A percentile compares a stretch with the other conserved stretches of the same genome.
These are phyloP conservation scores for Polydrusus pterygomalis DNA, from an alignment of 2,888 invertebrate genomes.

Conservation along the genomic window DNA sequence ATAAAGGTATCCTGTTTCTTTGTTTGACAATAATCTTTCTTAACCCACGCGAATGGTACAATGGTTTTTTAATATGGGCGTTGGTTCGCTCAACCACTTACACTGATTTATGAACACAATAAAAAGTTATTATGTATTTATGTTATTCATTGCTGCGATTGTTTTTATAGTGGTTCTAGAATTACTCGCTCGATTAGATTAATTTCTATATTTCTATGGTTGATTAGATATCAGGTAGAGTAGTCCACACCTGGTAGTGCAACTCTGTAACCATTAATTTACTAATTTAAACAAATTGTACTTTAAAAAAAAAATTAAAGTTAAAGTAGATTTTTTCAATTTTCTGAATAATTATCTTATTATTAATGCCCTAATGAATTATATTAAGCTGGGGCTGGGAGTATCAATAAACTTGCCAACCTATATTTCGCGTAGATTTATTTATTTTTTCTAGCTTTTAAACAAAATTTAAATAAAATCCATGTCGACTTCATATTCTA, in stretches of 20 bases:
- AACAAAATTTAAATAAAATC: too few relatives aligned
- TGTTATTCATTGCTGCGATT: conserved; percentile 36
- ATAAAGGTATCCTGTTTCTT: conserved; percentile 28
- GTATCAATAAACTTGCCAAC: too few relatives aligned
- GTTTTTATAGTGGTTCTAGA: conserved; percentile 19
- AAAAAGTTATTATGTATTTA: conserved; percentile 50
- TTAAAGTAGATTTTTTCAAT: too few relatives aligned
- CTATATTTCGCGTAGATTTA: too few relatives aligned
- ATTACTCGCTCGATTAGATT: conserved; percentile 24
- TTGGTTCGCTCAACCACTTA: conserved; percentile 36
- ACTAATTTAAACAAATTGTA: too few relatives aligned
- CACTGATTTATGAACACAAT: conserved; percentile 49
- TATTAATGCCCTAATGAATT: too few relatives aligned
- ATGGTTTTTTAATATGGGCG: conserved; percentile 41
- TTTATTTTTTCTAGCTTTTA: too few relatives aligned
- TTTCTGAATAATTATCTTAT: too few relatives aligned
- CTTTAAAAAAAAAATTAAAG: too few relatives aligned
- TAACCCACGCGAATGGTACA: conserved; percentile 33
- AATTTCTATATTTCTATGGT: conserved; percentile 6
- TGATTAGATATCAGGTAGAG: background rate
- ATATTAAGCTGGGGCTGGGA: too few relatives aligned
- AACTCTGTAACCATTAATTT: too few relatives aligned
- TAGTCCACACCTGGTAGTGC: background rate
- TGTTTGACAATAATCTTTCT: conserved; percentile 26
- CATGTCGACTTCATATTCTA: too few relatives aligned